Base-by-base conservation (phyloP, 2,888 invertebrate genomes). In the Amitus sp. region DNA sequence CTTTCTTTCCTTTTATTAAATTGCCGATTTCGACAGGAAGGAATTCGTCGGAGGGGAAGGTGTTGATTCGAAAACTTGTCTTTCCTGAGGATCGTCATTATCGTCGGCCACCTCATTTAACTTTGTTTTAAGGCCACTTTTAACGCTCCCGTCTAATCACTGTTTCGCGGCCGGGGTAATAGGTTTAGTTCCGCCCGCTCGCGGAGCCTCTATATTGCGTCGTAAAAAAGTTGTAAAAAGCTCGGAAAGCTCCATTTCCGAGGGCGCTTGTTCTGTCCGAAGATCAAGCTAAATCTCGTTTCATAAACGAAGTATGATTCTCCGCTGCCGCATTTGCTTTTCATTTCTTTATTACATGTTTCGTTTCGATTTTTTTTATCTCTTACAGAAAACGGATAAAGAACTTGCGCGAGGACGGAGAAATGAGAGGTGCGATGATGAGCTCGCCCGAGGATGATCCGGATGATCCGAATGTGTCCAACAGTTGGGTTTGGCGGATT, bases 401-500 rank as follows among this genome's bases (percentile, higher is more conserved):
- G 63, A 45, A 67, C 9, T 20, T 33, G 12, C 34, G 52, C 40
- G 34, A 47, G 56, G 62, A 30, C 5, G 51, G 19, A 4, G 2
- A 3, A 17, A n/a, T n/a, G n/a, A 33, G 23, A 12, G 49, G 45
- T 23, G 53, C 47, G 23, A 51, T 61, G 12, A 45, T 13, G 52
- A 37, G 12, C 15, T 9, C 37, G n/a, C 12, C 12, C 13, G 37
- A 13, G 5, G 87, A 86, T 7, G 87, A 88, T 69, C 76, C 78
- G 0, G 81, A 80, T 18, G 81, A 82, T 30, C 87, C 88, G 0
- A 86, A 84, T 66, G 85, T 85, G 66, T 84, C 86, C 76, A 86
- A 63, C 34, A 85, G 83, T 69, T 90, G 90, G 89, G 84, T 91
- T 62, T 90, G 90, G 89, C 86, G 92, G 37, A 87, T 90, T 33